Base-by-base conservation (phyloP, 2,797 vertebrate genomes). In the Eidolon dupreanum region DNA sequence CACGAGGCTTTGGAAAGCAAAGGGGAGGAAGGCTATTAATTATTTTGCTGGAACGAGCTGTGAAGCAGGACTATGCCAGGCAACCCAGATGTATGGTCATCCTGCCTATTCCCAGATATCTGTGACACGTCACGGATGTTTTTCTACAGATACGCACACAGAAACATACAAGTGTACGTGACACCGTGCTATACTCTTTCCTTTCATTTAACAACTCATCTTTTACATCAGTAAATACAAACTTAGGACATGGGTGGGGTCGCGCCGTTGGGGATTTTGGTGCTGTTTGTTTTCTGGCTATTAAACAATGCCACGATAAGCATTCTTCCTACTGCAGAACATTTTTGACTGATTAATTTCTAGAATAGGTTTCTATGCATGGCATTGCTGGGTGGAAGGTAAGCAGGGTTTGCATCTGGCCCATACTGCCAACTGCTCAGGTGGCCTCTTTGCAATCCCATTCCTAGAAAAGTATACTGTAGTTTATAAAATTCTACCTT, bases 141-240 rank as follows among this genome's bases (percentile, higher is more conserved):
- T 49, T n/a, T 38, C 79, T 12, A 19, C 11, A 11, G 8, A 26
- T 5, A 38, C 8, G 8, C 61, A 26, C 15, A 43, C 1, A 12
- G 53, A 63, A 41, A 68, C 0, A 17, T 1, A 17, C 33, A 8
- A 5, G 53, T 8, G 57, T 2, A 19, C 8, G 0, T 0, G 33
- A 82, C 68, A 33, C 2, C 16, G 6, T 0, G 2, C 53, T 6
- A 7, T 8, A 36, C 19, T 24, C 51, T 53, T 46, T 55, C 41
- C 51, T 53, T 46, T 55, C 41, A 49, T 1, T 55, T 26, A 82
- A 43, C 70, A 2, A 24, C 31, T 57, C 22, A 20, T 12, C 19
- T 38, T 38, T 46, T 36, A 15, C 36, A 31, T 17, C 38, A 20
- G 78, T 59, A n/a, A 79, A 17, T 8, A 78, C 3, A 66, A 24